Percentiles rank a stretch among this genome's conserved stretches.
Evolutionary conservation across 2,888 invertebrate genomes (phyloP).

Genomic region (Torymus texanus): DNA sequence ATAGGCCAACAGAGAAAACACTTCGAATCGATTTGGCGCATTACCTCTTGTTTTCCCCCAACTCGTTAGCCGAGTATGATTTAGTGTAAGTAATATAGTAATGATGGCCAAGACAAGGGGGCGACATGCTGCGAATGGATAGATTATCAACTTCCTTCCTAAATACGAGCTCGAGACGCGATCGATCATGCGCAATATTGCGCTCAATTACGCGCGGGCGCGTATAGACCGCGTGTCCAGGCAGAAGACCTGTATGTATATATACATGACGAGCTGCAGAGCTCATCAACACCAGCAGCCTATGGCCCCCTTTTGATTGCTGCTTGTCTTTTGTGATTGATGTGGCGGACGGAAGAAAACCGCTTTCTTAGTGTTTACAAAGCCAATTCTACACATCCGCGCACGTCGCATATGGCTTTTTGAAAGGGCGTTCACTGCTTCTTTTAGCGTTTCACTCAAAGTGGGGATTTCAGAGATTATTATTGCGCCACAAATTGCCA

Average conservation of each 20-base stretch:
- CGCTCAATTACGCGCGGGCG: constrained; percentile 14
- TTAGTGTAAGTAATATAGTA: no score
- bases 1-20: neutral
- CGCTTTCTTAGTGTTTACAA: constrained; percentile 20
- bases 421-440: neutral
- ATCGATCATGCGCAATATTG: constrained; percentile 40
- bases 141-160: no score
- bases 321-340: constrained; percentile 44
- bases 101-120: no score
- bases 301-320: constrained; percentile 30
- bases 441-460: no score
- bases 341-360: constrained; percentile 56
- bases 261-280: neutral
- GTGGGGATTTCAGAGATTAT: no score
- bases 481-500: no score
- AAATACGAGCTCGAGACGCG: neutral
- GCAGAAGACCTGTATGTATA: no score
- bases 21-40: neutral
- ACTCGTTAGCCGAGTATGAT: no score
- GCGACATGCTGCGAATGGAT: no score
- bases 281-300: constrained; percentile 12
- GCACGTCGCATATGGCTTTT: constrained; percentile 19
- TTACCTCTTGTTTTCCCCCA: constrained; percentile 21
- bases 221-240: neutral
- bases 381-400: neutral